Percentiles rank a stretch among this genome's conserved stretches.
phyloP scores from a whole-genome alignment of 1,140 invertebrate species.

The Drosophila nigrodunni region DNA sequence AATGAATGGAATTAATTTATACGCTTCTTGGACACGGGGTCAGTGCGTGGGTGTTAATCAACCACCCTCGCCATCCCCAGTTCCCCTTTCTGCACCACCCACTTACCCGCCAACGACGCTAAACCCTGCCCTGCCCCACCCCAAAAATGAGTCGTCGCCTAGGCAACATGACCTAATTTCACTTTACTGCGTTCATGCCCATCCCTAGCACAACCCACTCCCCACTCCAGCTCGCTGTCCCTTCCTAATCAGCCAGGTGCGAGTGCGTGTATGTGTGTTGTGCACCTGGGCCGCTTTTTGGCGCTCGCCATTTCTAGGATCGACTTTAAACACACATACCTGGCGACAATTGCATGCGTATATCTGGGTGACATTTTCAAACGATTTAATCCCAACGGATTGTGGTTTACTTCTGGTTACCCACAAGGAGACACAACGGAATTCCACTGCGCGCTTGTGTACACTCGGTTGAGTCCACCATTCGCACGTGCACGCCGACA shows the following conservation, averaged over 20 bases:
- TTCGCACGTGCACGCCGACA: constrained; percentile 26
- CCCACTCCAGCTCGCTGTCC: neutral
- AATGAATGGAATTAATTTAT: constrained; percentile 40
- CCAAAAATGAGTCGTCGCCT: constrained; percentile 29
- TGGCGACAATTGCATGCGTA: constrained; percentile 77
- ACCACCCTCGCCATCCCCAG: neutral
- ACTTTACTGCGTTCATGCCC: constrained; percentile 7
- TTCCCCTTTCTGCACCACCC: neutral
- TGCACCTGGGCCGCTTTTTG: constrained; percentile 15
- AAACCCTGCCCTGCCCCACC: constrained; percentile 21
- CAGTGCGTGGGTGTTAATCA: constrained; percentile 15
- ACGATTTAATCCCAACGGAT: constrained; percentile 29
- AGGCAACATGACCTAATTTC: constrained; percentile 51
- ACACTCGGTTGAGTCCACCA: constrained; percentile 29
- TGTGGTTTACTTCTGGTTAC: constrained; percentile 29
- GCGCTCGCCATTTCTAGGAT: neutral
- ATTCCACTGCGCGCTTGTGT: constrained; percentile 44
- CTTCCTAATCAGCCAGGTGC: constrained; percentile 7
- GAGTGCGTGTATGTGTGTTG: constrained; percentile 12
- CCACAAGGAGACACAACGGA: constrained; percentile 39
- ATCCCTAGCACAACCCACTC: constrained; percentile 12
- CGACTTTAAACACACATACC: constrained; percentile 45
- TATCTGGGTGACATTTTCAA: constrained; percentile 70
- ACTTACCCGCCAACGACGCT: too few species aligned
- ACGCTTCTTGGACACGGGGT: constrained; percentile 15